These are phyloP conservation scores for Phymastichus coffea DNA, from an alignment of 1,140 invertebrate genomes.

Conservation along the genomic window DNA sequence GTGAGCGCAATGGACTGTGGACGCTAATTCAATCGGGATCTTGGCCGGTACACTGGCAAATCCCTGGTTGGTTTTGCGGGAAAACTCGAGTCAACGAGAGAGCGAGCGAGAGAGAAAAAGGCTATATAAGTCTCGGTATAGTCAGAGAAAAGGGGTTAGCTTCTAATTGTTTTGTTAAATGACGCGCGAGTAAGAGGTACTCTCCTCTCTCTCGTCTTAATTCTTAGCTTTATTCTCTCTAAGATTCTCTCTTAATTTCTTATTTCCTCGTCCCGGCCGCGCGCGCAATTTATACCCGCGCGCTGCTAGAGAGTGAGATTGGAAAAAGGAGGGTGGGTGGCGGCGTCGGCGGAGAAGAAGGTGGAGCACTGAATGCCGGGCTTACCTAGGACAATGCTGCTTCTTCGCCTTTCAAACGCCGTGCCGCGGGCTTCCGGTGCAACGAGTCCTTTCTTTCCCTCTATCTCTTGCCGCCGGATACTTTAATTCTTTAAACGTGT, in stretches of 20 bases:
- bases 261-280: conserved; percentile 52
- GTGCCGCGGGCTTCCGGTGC: too few species aligned
- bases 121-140: conserved; percentile 1
- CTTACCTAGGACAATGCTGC: conserved; percentile 59
- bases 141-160: conserved; percentile 56
- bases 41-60: background rate
- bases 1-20: too few species aligned
- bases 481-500: conserved; percentile 57
- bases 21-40: conserved; percentile 30
- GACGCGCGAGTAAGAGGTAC: conserved; percentile 59
- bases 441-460: conserved; percentile 55
- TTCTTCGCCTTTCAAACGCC: conserved; percentile 54
- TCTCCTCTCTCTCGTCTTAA: conserved; percentile 48
- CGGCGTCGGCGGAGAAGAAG: conserved; percentile 16
- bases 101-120: background rate
- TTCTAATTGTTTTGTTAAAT: conserved; percentile 61
- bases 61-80: conserved; percentile 21
- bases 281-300: conserved; percentile 52
- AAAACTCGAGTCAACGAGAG: conserved; percentile 24
- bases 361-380: conserved; percentile 51
- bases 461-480: too few species aligned
- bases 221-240: conserved; percentile 60
- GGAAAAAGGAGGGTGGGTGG: conserved; percentile 31
- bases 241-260: conserved; percentile 60
- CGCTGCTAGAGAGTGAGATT: conserved; percentile 28